Evolutionary conservation across 2,888 invertebrate genomes (phyloP), one percentile per base, ranked within the genome.

Genomic region (Andrena dorsata): DNA sequence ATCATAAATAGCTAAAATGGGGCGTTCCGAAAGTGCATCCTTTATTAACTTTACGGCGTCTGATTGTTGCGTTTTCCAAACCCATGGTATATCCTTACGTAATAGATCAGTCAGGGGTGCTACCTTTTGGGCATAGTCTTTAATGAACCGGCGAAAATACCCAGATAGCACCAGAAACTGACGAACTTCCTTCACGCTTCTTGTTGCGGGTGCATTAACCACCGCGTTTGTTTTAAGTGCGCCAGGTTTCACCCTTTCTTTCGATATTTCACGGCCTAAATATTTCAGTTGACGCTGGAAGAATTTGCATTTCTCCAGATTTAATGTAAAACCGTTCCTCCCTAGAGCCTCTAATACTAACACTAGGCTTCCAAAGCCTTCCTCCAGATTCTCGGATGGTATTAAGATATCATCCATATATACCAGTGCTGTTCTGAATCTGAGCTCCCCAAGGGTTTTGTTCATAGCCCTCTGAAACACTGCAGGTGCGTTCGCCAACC

Each of bases 381-480:
- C 26, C n/a, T 72, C 72, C 2, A 72, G 5, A 0, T 51, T 72
- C 8, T 8, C 26, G 3, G 63, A 64, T 6, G 64, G 64, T 23
- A 73, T 63, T 8, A 64, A 26, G 2, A 56, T 13, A n/a, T 64
- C 53, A 10, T 73, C 64, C 5, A 73, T 26, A 16, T 73, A 65
- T 2, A 20, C 35, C 1, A 73, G 13, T 4, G 73, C 64, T 6
- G 51, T 64, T 5, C n/a, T 32, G 1, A 35, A 26, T n/a, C 28
- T 51, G 4, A 73, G 16, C 8, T 56, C 8, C 0, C 64, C 56
- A 7, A 74, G 3, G 2, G 2, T 58, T 2, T 2, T 47, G 10
- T 74, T 32, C 26, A 74, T 74, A 10, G 41, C 20, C 0, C 30
- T 56, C 16, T 66, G 53, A 26, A 65, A 74, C 1, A 65, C 65